phyloP scores from a whole-genome alignment of 2,113 vertebrate species.

The Indicator maculatus region DNA sequence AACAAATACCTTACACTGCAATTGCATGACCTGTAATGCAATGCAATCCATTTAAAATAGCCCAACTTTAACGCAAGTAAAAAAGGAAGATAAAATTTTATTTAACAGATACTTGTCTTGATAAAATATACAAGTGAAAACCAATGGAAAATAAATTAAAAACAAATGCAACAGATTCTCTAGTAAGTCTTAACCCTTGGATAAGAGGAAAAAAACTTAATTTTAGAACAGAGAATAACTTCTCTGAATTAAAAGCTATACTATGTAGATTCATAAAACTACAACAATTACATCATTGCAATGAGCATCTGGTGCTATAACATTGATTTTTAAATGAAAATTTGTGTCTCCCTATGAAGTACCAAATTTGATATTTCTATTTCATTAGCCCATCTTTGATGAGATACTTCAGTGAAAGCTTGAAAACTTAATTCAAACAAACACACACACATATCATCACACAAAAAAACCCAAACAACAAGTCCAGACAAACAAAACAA shows the following conservation, averaged over 20 bases:
- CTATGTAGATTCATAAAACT: not conserved
- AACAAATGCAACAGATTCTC: not conserved
- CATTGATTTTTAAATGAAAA: not conserved
- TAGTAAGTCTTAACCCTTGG: no score
- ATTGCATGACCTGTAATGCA: not conserved
- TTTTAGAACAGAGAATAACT: not conserved
- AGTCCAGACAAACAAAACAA: no score
- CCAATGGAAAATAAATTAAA: not conserved
- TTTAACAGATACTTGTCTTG: not conserved
- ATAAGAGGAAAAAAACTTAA: not conserved
- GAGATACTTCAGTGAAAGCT: not conserved
- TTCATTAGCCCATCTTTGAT: not conserved
- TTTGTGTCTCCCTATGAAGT: not conserved
- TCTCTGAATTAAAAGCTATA: not conserved
- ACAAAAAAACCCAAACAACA: no score
- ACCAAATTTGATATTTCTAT: not conserved
- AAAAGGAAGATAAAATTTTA: not conserved
- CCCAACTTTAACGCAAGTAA: not conserved
- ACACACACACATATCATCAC: no score
- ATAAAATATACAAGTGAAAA: not conserved
- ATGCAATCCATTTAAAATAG: not conserved
- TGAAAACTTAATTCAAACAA: no score
- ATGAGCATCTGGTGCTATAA: not conserved
- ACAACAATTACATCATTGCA: not conserved
- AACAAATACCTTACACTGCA: not conserved